A percentile compares a stretch with the other conserved stretches of the same genome.
These are phyloP conservation scores for Dioctria linearis DNA, from an alignment of 2,888 invertebrate genomes.

Conservation along the genomic window DNA sequence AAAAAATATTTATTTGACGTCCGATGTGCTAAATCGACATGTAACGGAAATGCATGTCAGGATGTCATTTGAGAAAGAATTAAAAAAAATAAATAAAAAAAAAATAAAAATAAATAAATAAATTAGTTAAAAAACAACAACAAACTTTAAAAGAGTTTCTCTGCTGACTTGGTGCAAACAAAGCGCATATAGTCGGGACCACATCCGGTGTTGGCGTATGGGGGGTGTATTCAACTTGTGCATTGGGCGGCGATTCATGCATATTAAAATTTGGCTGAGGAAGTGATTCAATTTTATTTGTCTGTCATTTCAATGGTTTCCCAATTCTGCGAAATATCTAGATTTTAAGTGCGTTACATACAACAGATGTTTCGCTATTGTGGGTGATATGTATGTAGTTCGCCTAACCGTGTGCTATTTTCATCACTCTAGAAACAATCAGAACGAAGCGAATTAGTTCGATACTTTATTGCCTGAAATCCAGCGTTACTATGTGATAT, in stretches of 20 bases:
- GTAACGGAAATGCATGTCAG: conserved; percentile 49
- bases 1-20: conserved; percentile 5
- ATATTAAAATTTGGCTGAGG: conserved; percentile 33
- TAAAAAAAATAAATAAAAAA: conserved; percentile 23
- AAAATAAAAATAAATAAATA: neutral
- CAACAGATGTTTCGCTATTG: too few species aligned
- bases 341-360: neutral
- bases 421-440: too few species aligned
- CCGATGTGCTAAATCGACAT: conserved; percentile 33
- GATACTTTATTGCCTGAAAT: too few species aligned
- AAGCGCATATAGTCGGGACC: conserved; percentile 34
- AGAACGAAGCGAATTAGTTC: too few species aligned
- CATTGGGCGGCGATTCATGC: conserved; percentile 11
- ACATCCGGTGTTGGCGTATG: conserved; percentile 17
- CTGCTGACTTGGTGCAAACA: conserved; percentile 3
- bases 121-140: too few species aligned
- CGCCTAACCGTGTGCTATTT: too few species aligned
- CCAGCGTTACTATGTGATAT: too few species aligned
- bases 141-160: neutral
- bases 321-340: neutral
- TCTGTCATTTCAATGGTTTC: neutral
- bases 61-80: conserved; percentile 31
- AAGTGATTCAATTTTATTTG: conserved; percentile 5
- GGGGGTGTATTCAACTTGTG: conserved; percentile 12
- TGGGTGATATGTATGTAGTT: too few species aligned